These are phyloP conservation scores for Dynastes hyllus DNA, from an alignment of 2,888 invertebrate genomes.

Conservation along the genomic window DNA sequence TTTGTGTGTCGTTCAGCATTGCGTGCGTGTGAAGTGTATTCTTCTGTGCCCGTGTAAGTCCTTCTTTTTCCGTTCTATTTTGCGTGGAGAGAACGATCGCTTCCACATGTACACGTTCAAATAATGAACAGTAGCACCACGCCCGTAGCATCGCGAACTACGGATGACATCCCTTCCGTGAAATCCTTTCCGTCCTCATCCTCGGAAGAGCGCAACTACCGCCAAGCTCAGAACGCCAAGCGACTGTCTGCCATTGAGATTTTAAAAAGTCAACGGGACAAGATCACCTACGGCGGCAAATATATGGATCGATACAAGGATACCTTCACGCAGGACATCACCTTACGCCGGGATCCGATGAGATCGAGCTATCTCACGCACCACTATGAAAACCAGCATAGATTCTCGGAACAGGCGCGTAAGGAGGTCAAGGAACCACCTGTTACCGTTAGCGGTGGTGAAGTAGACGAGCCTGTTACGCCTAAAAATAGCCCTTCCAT, in stretches of 20 bases:
- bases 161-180: slow-evolving; percentile 26
- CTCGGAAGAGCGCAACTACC: background rate
- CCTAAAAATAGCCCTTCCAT: slow-evolving; percentile 49
- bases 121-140: slow-evolving; percentile 46
- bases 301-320: slow-evolving; percentile 69
- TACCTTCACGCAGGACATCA: slow-evolving; percentile 62
- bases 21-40: slow-evolving; percentile 18
- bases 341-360: slow-evolving; percentile 52
- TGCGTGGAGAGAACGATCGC: slow-evolving; percentile 12
- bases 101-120: slow-evolving; percentile 16
- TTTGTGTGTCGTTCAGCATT: slow-evolving; percentile 8
- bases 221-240: background rate
- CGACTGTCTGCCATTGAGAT: slow-evolving; percentile 52
- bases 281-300: slow-evolving; percentile 66
- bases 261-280: slow-evolving; percentile 65
- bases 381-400: slow-evolving; percentile 26
- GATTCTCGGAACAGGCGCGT: slow-evolving; percentile 29
- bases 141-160: slow-evolving; percentile 38
- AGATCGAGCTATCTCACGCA: slow-evolving; percentile 22
- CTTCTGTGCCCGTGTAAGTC: background rate
- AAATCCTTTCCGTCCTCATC: background rate
- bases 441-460: slow-evolving; percentile 18
- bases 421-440: slow-evolving; percentile 41
- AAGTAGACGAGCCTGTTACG: slow-evolving; percentile 40
- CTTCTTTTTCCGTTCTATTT: slow-evolving; percentile 15